Evolutionary conservation across 1,140 invertebrate genomes (phyloP).

Genomic region (Aphis gossypii): DNA sequence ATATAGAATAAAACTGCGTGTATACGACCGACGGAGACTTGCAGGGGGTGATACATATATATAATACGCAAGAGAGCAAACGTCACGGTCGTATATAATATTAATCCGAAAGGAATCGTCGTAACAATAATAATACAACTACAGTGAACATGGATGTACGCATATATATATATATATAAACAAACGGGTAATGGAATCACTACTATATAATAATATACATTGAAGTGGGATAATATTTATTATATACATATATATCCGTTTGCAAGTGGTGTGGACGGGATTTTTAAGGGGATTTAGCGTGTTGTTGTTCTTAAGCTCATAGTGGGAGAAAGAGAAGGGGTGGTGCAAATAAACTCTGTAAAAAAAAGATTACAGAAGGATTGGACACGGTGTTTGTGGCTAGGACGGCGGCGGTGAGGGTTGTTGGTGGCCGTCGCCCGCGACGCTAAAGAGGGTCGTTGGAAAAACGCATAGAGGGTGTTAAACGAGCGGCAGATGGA

Average conservation of each 20-base stretch:
- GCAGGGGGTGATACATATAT: not conserved
- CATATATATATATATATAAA: not conserved
- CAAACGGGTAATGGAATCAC: not conserved
- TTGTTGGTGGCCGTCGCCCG: not conserved
- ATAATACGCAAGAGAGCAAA: not conserved
- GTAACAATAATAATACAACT: not conserved
- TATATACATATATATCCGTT: not conserved
- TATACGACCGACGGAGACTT: not conserved
- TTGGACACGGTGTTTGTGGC: slow-evolving; percentile 56
- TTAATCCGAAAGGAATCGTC: slow-evolving; percentile 15
- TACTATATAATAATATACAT: not conserved
- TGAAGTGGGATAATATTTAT: not conserved
- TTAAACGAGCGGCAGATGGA: slow-evolving; percentile 57
- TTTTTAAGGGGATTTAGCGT: not conserved
- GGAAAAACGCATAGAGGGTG: slow-evolving; percentile 22
- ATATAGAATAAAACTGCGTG: not conserved
- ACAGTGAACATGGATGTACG: not conserved
- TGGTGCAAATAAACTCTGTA: slow-evolving; percentile 30
- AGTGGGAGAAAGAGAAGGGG: not conserved
- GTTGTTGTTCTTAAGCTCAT: not conserved
- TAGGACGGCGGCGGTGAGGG: not conserved
- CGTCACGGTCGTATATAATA: not conserved
- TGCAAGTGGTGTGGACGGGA: not conserved
- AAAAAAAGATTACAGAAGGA: slow-evolving; percentile 53
- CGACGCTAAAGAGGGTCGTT: slow-evolving; percentile 17